Evolutionary conservation across 1,140 invertebrate species (phyloP), one percentile per base, ranked within the genome.

Genomic region (Macrotrachela quadricornifera): DNA sequence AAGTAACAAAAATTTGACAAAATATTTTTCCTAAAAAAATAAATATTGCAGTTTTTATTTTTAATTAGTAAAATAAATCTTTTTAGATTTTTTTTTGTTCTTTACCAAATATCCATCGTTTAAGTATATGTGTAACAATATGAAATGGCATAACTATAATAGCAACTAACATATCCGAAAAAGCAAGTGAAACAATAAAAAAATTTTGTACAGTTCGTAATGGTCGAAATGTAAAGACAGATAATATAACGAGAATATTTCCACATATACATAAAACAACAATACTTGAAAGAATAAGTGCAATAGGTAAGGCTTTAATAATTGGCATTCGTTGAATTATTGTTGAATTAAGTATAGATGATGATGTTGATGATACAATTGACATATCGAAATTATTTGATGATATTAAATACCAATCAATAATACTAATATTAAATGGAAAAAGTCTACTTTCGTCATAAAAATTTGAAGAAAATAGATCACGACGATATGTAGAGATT

Each of bases 191-290:
- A 0, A 96, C 87, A 58, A 96, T 85, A 68, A 95, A 91, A 70
- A 92, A 95, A 71, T 96, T 97, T 62, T 94, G 90, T 1, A 95
- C 88, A 55, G 88, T 91, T 51, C 88, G 76, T n/a, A 97, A 71
- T 8, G 90, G 90, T 61, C 85, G 79, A 67, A 95, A 90, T 6
- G 83, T 92, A 65, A 90, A 91, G 10, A 97, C 88, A 57, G 86
- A 86, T 11, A 92, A 72, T 57, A 96, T 92, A 4, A 97, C 91
- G 51, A 96, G 72, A 43, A 87, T 77, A 70, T 96, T 96, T 15
- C 90, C 90, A 15, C 61, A 46, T 16, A 55, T 30, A 42, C 54
- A 55, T 30, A 30, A 30, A 30, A 30, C 8, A 30, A 30, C 21
- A 30, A 30, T 30, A 4, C 3, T 30, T 30, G 21, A 30, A 30